Evolutionary conservation across 2,888 invertebrate species (phyloP), one percentile per base, ranked within the genome.

Genomic region (Autographa pulchrina): DNA sequence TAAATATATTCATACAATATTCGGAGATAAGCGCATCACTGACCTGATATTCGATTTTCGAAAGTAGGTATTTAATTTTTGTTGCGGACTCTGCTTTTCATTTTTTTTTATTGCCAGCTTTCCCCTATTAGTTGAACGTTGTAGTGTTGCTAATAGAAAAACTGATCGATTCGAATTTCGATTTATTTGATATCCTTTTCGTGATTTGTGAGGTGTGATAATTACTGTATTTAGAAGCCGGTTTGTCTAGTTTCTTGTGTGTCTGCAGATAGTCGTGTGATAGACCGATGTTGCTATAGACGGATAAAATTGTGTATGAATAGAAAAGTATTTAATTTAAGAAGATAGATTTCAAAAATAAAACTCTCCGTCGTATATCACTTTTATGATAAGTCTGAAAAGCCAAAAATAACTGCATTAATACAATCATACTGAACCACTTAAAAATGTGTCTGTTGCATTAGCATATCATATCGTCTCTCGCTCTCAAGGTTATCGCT

Each of bases 61-160:
- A 83, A 83, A 83, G 81, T n/a, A n/a, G n/a, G n/a, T 79, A 70
- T 77, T 74, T 74, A 68, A 75, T 74, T 69, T 74, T 74, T 60
- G n/a, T 43, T 64, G 70, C 52, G 52, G 62, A 71, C 70, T 62
- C 60, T 61, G 63, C 38, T 79, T 82, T 77, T 81, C 76, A 62
- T 70, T 64, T 80, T 73, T 84, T 75, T 84, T 74, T 78, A 77
- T 71, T 65, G 63, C 61, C 48, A 52, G 60, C 80, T 83, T 83
- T 83, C 85, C 78, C 80, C 71, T 73, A 77, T 78, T 82, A 75
- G 59, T 65, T 38, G 11, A 11, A 38, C 38, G 38, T 38, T 20
- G 66, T 65, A 72, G 31, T 62, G 62, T 76, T 64, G 38, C 58
- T 64, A 59, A 38, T 68, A 64, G 67, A 72, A 72, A 70, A 69